phyloP scores from a whole-genome alignment of 30 jellyfish, hydroid and myxozoan species.

The Hydractinia symbiolongicarpus region DNA sequence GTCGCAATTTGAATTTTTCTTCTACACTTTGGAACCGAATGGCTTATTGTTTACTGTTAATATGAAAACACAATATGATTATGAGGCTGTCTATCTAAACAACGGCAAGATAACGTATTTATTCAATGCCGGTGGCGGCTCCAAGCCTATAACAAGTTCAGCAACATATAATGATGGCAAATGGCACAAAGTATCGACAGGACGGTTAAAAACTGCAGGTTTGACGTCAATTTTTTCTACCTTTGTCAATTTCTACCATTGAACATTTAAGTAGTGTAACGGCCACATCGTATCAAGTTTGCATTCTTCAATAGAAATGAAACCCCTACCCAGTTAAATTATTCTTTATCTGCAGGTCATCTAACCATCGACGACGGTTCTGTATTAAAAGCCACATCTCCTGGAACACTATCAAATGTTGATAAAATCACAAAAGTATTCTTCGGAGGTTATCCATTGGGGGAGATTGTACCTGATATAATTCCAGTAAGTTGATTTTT shows the following conservation, averaged over 20 bases:
- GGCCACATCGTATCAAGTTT: no score
- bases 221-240: background rate
- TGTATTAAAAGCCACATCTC: constrained; percentile 24
- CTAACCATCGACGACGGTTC: constrained; percentile 35
- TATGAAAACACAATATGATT: constrained; percentile 45
- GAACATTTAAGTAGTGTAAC: no score
- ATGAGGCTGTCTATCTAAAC: constrained; percentile 60
- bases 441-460: constrained; percentile 76
- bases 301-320: no score
- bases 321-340: no score
- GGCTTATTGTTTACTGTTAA: constrained; percentile 50
- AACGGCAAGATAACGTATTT: constrained; percentile 61
- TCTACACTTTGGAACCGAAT: constrained; percentile 53
- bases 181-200: constrained; percentile 43
- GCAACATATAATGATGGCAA: constrained; percentile 71
- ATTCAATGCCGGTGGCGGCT: constrained; percentile 92
- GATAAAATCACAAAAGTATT: constrained; percentile 32
- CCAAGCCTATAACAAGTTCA: constrained; percentile 36
- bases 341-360: background rate
- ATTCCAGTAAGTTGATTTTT: constrained; percentile 44
- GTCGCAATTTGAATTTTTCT: constrained; percentile 40
- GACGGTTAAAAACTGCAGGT: constrained; percentile 16
- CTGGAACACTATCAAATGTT: constrained; percentile 44
- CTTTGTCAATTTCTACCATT: no score
- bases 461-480: constrained; percentile 36